Conservation (phyloP, 2,888 invertebrate species). For the Drosophila monieri region DNA sequence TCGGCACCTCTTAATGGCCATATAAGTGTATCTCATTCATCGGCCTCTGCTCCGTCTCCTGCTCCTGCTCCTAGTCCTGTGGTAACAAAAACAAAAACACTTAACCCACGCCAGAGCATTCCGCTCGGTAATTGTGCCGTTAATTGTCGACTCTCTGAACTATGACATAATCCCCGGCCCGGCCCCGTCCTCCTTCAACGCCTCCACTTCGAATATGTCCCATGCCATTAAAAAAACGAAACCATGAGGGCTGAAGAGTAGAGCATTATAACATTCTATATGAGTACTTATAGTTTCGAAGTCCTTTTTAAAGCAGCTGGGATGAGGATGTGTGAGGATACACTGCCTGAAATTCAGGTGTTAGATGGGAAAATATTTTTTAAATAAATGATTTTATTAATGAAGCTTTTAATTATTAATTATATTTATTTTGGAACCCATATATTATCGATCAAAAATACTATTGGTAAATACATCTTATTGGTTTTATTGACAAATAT, state of each 20-base stretch:
- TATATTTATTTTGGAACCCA: too few species aligned
- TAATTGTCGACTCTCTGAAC: slow-evolving; percentile 72
- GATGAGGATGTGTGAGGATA: slow-evolving; percentile 2
- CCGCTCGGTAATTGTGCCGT: slow-evolving; percentile 72
- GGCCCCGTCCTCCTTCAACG: not conserved
- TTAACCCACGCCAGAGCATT: slow-evolving; percentile 54
- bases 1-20: slow-evolving; percentile 51
- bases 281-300: slow-evolving; percentile 40
- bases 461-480: too few species aligned
- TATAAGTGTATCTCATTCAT: slow-evolving; percentile 58
- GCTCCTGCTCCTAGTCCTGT: slow-evolving; percentile 42
- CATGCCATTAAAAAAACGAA: slow-evolving; percentile 31
- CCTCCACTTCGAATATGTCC: slow-evolving; percentile 40
- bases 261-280: slow-evolving; percentile 23
- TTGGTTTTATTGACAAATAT: too few species aligned
- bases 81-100: slow-evolving; percentile 54
- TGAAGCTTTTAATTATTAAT: too few species aligned
- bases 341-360: slow-evolving; percentile 20
- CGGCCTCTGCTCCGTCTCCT: not conserved
- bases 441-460: too few species aligned
- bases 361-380: not conserved
- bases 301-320: slow-evolving; percentile 8
- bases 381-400: too few species aligned
- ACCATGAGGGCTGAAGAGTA: slow-evolving; percentile 31
- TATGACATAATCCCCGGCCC: slow-evolving; percentile 44